phyloP scores from a whole-genome alignment of 2,113 vertebrate species.

The Eulemur macaco region DNA sequence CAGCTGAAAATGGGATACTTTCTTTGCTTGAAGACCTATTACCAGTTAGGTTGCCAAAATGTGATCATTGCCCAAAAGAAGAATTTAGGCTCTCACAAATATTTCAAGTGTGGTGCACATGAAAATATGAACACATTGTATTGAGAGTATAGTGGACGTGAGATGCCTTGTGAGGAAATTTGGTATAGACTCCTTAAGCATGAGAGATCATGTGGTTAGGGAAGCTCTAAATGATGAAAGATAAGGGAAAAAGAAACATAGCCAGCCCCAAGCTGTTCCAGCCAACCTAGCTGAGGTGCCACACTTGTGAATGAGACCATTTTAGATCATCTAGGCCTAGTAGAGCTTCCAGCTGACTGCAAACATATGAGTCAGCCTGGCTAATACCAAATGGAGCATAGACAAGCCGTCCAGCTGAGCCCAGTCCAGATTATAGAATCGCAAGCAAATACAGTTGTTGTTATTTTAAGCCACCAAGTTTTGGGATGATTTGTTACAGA shows the following conservation, averaged over 20 bases:
- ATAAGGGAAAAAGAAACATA: background rate
- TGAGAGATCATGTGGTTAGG: background rate
- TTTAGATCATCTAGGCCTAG: background rate
- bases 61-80: background rate
- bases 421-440: background rate
- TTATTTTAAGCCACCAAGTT: constrained; percentile 11
- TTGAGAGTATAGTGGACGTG: background rate
- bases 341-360: background rate
- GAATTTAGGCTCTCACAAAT: background rate
- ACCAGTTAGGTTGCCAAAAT: background rate
- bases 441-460: background rate
- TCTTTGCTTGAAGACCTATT: constrained; percentile 1
- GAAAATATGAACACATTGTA: background rate
- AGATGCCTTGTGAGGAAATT: background rate
- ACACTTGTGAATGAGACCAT: background rate
- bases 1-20: background rate
- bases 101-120: background rate
- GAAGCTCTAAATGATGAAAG: background rate
- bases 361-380: background rate
- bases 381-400: background rate
- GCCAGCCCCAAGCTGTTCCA: background rate
- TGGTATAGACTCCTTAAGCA: background rate
- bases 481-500: background rate
- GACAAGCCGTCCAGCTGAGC: constrained; percentile 5
- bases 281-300: background rate